Conservation (phyloP, 2,888 invertebrate genomes). For the Hyalella azteca region DNA sequence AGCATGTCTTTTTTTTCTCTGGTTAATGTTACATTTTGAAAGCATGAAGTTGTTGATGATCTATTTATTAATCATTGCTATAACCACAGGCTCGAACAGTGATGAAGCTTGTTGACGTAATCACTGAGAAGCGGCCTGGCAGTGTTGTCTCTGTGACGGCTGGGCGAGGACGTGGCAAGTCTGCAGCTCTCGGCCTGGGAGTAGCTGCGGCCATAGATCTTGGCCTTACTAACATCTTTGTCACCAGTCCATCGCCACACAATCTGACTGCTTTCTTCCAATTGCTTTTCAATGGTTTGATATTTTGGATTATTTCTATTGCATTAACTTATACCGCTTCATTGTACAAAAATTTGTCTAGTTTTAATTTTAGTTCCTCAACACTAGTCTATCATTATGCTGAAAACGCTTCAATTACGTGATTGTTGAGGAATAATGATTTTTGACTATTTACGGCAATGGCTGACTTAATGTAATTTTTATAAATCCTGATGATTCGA, state of each 20-base stretch:
- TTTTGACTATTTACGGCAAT: too few species aligned
- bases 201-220: conserved; percentile 85
- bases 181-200: conserved; percentile 92
- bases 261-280: conserved; percentile 97
- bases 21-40: too few species aligned
- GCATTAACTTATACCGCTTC: too few species aligned
- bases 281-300: conserved; percentile 78
- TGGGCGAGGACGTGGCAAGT: conserved; percentile 96
- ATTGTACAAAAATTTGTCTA: too few species aligned
- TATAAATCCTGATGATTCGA: too few species aligned
- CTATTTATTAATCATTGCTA: background rate
- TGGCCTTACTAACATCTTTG: conserved; percentile 90
- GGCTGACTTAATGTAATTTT: too few species aligned
- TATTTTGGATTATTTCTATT: too few species aligned
- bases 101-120: conserved; percentile 89
- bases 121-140: conserved; percentile 81
- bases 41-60: background rate
- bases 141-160: conserved; percentile 95
- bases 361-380: too few species aligned
- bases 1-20: too few species aligned
- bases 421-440: too few species aligned
- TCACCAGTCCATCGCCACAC: conserved; percentile 97
- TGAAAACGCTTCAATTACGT: too few species aligned
- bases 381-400: too few species aligned
- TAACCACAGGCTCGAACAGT: conserved; percentile 75